phyloP scores from a whole-genome alignment of 2,797 vertebrate genomes.

The Muscicapa comitata region DNA sequence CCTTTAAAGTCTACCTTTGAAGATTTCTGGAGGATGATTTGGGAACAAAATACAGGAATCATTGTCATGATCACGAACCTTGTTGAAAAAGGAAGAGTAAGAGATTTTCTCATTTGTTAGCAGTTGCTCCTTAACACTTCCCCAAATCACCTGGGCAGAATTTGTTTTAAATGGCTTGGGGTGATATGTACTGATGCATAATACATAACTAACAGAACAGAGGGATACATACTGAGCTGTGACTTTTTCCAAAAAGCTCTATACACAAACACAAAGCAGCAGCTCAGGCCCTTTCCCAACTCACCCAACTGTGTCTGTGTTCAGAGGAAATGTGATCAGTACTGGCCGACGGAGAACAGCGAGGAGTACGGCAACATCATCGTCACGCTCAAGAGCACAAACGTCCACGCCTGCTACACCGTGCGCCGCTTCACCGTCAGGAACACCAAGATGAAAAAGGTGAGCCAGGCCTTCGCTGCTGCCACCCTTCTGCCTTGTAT shows the following conservation, averaged over 20 bases:
- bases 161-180: neutral
- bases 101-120: conserved; percentile 56
- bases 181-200: neutral
- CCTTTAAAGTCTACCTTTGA: conserved; percentile 98
- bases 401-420: conserved; percentile 94
- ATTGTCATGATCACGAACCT: conserved; percentile 99
- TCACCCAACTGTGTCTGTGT: conserved; percentile 1
- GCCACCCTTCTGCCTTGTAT: neutral
- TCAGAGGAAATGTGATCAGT: conserved; percentile 99
- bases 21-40: conserved; percentile 99
- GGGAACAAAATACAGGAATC: conserved; percentile 96
- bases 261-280: neutral
- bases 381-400: conserved; percentile 93
- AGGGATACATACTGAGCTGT: neutral
- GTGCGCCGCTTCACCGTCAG: conserved; percentile 89
- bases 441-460: conserved; percentile 96
- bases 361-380: conserved; percentile 96
- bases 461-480: conserved; percentile 12
- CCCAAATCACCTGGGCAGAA: neutral
- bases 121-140: neutral
- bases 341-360: conserved; percentile 95
- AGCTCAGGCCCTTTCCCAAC: neutral
- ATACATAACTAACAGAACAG: neutral
- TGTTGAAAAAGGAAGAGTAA: conserved; percentile 97
- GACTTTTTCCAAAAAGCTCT: neutral